Evolutionary conservation across 2,797 vertebrate species (phyloP).

Genomic region (Coreius guichenoti): DNA sequence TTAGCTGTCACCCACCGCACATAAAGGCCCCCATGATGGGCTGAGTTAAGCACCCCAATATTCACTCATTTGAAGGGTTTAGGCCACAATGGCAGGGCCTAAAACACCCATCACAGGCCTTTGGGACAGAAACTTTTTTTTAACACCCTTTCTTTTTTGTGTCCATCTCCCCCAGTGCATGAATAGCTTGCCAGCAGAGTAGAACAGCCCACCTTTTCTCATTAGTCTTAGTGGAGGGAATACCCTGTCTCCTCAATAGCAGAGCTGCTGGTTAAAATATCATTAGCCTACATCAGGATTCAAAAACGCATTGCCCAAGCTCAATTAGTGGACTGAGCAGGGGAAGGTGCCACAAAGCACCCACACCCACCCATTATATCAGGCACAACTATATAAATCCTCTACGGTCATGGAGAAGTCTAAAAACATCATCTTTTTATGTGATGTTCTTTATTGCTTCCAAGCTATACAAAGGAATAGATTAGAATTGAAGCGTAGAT

Average conservation of each 20-base stretch:
- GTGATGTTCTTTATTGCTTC: constrained; percentile 10
- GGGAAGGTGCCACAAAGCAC: constrained; percentile 57
- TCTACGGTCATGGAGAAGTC: constrained; percentile 28
- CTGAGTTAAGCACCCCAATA: constrained; percentile 78
- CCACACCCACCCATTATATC: constrained; percentile 55
- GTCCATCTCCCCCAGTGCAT: constrained; percentile 60
- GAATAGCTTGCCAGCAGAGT: constrained; percentile 67
- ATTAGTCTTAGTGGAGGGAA: constrained; percentile 68
- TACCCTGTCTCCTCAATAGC: constrained; percentile 63
- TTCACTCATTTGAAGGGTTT: constrained; percentile 74
- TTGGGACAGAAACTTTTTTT: constrained; percentile 65
- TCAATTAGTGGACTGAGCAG: constrained; percentile 62
- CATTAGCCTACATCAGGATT: constrained; percentile 68
- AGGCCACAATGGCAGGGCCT: constrained; percentile 63
- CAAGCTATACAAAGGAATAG: neutral
- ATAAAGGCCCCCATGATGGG: constrained; percentile 72
- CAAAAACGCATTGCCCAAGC: constrained; percentile 60
- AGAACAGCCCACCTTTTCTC: constrained; percentile 70
- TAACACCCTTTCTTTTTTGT: constrained; percentile 60
- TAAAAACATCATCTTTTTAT: constrained; percentile 34
- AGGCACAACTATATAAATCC: constrained; percentile 54
- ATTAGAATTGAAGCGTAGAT: neutral
- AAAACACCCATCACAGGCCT: constrained; percentile 65
- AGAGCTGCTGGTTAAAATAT: constrained; percentile 68
- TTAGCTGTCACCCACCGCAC: constrained; percentile 77